These are phyloP conservation scores for Latrodectus hesperus DNA, from an alignment of 2,888 invertebrate species.

Conservation along the genomic window DNA sequence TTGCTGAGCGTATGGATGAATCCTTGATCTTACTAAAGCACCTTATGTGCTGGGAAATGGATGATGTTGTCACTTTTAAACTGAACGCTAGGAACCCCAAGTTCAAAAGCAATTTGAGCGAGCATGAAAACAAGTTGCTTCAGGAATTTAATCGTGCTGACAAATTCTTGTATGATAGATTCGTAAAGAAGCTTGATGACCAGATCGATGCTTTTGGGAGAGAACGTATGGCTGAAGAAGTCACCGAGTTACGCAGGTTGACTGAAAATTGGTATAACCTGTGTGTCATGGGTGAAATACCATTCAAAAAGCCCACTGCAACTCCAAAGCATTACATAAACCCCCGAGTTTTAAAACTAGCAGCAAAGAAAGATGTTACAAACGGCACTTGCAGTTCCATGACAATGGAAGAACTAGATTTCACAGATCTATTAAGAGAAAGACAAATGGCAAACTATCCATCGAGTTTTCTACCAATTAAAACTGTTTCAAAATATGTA, in stretches of 20 bases:
- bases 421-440: conserved; percentile 55
- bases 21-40: conserved; percentile 73
- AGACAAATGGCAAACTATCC: conserved; percentile 45
- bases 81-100: conserved; percentile 72
- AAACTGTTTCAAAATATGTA: no score
- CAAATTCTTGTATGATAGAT: conserved; percentile 68
- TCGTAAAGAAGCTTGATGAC: conserved; percentile 67
- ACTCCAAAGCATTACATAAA: conserved; percentile 55
- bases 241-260: conserved; percentile 43
- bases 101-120: conserved; percentile 56
- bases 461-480: not conserved
- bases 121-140: conserved; percentile 44
- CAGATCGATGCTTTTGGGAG: conserved; percentile 68
- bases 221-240: conserved; percentile 63
- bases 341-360: conserved; percentile 53
- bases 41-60: conserved; percentile 73
- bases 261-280: conserved; percentile 69
- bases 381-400: conserved; percentile 67
- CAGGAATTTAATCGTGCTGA: conserved; percentile 69
- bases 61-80: conserved; percentile 73
- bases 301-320: conserved; percentile 1
- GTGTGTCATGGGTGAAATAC: conserved; percentile 67
- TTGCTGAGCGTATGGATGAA: conserved; percentile 73
- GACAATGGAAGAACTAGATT: conserved; percentile 67
- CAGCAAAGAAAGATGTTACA: conserved; percentile 38